Evolutionary conservation across 2,113 vertebrate genomes (phyloP), one percentile per base, ranked within the genome.

Genomic region (Echinops telfairi): DNA sequence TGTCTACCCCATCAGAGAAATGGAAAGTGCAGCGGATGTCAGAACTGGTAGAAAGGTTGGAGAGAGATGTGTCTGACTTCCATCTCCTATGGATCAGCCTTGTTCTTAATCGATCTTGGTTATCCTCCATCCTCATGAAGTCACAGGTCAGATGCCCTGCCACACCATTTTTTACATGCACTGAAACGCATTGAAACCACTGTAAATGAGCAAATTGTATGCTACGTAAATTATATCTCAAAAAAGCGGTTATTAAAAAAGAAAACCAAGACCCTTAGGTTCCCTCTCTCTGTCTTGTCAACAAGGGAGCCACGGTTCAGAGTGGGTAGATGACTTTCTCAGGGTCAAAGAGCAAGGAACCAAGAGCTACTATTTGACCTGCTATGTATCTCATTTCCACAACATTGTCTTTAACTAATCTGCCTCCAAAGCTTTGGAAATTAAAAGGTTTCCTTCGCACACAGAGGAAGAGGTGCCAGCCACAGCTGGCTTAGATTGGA

Each of bases 401-500:
- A 9, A 60, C 8, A n/a, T 16, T 76, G 73, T 10, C 36, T n/a
- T n/a, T 70, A 31, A 70, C 31, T 70, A 70, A 71, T 85, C 22
- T 66, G 57, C 84, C 36, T 73, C 27, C 22, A 68, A 86, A 47
- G 20, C 77, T 68, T 73, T 90, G 47, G 66, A 86, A 92, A 86
- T 33, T 1, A 79, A 83, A 58, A 6, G 76, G 2, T 60, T 53
- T 27, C 20, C 16, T 38, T 40, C 47, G 66, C 77, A 57, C 64
- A 79, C 53, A 85, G 58, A 75, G 27, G 40, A 90, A 75, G 81
- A 78, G 73, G 5, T 43, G 78, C 75, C 25, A 85, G 58, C 19
- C 76, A 68, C 86, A 95, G 93, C 86, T 88, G 93, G 83, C 83
- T 90, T 94, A 81, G 29, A 92, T 68, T 76, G 57, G n/a, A 29